Evolutionary conservation across 2,888 invertebrate genomes (phyloP).

Genomic region (Cheilosia pagana): DNA sequence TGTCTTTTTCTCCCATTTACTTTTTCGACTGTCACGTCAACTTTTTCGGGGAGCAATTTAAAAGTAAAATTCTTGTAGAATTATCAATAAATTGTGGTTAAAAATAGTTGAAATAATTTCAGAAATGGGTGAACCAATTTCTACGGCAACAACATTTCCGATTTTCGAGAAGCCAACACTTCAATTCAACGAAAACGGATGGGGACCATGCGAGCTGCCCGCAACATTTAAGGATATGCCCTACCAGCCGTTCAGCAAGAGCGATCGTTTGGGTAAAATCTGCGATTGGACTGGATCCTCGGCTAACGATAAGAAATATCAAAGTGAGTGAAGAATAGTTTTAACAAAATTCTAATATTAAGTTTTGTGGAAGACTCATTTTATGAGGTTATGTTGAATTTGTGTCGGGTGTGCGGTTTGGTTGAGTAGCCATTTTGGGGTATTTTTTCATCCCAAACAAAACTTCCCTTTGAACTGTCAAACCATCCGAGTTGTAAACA

Average conservation of each 20-base stretch:
- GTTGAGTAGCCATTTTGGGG: constrained; percentile 61
- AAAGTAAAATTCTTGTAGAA: constrained; percentile 48
- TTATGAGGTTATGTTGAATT: constrained; percentile 57
- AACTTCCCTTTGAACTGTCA: constrained; percentile 31
- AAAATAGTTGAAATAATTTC: constrained; percentile 17
- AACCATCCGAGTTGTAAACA: constrained; percentile 42
- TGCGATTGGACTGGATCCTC: constrained; percentile 99
- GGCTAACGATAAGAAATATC: constrained; percentile 96
- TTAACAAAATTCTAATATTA: background rate
- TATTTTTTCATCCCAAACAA: constrained; percentile 32
- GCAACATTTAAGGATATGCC: constrained; percentile 92
- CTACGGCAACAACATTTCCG: constrained; percentile 78
- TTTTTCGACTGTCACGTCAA: constrained; percentile 73
- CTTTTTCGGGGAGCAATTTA: constrained; percentile 60
- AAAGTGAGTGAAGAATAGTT: constrained; percentile 86
- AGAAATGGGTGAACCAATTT: constrained; percentile 79
- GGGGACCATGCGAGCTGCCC: constrained; percentile 98
- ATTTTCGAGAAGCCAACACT: constrained; percentile 80
- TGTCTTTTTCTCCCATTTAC: constrained; percentile 62
- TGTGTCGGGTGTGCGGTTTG: constrained; percentile 50
- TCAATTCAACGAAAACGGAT: constrained; percentile 87
- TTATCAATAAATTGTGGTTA: background rate
- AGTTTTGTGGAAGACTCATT: constrained; percentile 5
- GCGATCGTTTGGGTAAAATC: constrained; percentile 98
- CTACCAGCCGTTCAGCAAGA: constrained; percentile 99